These are phyloP conservation scores for Pseudoips prasinana DNA, from an alignment of 2,888 invertebrate species.

Conservation along the genomic window DNA sequence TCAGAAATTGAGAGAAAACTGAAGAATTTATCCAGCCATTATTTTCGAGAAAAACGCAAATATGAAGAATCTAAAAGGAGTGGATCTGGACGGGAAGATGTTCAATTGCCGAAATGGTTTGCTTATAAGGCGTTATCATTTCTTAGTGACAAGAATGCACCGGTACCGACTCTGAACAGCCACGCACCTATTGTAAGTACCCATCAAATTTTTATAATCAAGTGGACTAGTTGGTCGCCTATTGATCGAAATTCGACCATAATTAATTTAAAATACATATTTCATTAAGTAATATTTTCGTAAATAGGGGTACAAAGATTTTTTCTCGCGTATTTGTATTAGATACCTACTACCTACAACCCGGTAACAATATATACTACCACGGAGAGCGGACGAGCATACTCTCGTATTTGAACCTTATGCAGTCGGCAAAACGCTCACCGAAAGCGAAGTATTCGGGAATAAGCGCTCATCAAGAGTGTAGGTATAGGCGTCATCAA, in stretches of 20 bases:
- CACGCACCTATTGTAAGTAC: slow-evolving; percentile 15
- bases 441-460: slow-evolving; percentile 22
- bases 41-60: slow-evolving; percentile 25
- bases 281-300: slow-evolving; percentile 17
- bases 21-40: slow-evolving; percentile 22
- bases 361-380: slow-evolving; percentile 22
- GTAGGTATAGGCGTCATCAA: slow-evolving; percentile 20
- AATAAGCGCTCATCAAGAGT: slow-evolving; percentile 20
- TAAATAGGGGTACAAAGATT: slow-evolving; percentile 19
- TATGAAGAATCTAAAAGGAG: slow-evolving; percentile 28
- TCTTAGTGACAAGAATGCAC: slow-evolving; percentile 19
- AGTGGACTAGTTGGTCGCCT: background rate
- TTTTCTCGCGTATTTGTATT: slow-evolving; percentile 16
- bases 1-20: slow-evolving; percentile 9
- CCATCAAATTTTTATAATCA: too few species aligned
- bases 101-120: slow-evolving; percentile 26
- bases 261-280: slow-evolving; percentile 20
- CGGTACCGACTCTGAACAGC: slow-evolving; percentile 19
- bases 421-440: slow-evolving; percentile 19
- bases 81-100: slow-evolving; percentile 20
- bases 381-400: slow-evolving; percentile 18
- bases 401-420: slow-evolving; percentile 20
- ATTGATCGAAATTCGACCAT: background rate
- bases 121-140: slow-evolving; percentile 26
- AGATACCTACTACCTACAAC: slow-evolving; percentile 23